Evolutionary conservation across 2,113 vertebrate species (phyloP).

Genomic region (Probosciger aterrimus): DNA sequence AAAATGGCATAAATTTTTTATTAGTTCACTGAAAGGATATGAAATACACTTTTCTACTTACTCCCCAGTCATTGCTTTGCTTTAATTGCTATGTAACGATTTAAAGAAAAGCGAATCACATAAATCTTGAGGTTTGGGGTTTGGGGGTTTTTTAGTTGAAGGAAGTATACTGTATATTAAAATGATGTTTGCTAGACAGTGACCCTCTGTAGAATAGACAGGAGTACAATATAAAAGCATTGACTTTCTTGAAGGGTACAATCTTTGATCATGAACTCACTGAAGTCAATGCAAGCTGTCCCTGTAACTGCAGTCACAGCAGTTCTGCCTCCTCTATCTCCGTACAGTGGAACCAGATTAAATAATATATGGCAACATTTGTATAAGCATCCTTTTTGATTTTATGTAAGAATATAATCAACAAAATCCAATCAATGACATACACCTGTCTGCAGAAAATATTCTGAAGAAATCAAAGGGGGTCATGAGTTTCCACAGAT

Average conservation of each 20-base stretch:
- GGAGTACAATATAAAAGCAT: not conserved
- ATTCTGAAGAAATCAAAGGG: not conserved
- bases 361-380: not conserved
- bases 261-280: not conserved
- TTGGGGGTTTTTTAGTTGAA: constrained; percentile 40
- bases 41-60: constrained; percentile 72
- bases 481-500: not conserved
- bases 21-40: constrained; percentile 74
- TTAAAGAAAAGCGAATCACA: constrained; percentile 61
- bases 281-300: not conserved
- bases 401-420: not conserved
- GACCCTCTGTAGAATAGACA: not conserved
- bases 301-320: constrained; percentile 21
- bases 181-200: constrained; percentile 38
- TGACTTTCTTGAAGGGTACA: constrained; percentile 13
- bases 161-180: constrained; percentile 26
- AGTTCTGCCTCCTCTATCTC: not conserved
- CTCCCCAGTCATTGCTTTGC: constrained; percentile 57
- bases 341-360: not conserved
- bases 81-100: constrained; percentile 71
- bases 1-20: constrained; percentile 78
- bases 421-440: not conserved
- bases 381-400: not conserved
- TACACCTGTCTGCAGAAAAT: not conserved
- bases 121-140: constrained; percentile 45